Evolutionary conservation across 2,888 invertebrate genomes (phyloP), one percentile per base, ranked within the genome.

Genomic region (Drosophila antonietae): DNA sequence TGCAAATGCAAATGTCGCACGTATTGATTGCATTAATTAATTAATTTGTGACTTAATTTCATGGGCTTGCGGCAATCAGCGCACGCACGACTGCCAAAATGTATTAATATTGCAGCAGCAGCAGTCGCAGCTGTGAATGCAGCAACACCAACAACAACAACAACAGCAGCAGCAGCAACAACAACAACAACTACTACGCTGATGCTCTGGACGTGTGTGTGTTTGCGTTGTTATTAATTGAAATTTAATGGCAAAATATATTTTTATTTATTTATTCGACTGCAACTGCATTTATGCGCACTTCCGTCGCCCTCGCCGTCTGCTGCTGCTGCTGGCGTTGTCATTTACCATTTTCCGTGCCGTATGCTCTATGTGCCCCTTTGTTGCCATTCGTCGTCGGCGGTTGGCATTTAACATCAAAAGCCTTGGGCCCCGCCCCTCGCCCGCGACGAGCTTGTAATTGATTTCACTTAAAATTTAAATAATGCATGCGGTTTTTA

Each of bases 171-270:
- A 73, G 53, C 51, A 46, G 43, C 66, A 41, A 1, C 69, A 60
- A 14, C 66, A 70, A 51, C 52, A 41, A 44, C 66, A 18, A 41
- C 41, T 3, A 41, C 20, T 20, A 4, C 60, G 58, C 66, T 83
- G 82, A 78, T 75, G 68, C 83, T 33, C 52, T 62, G 75, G 68
- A 73, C 85, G 83, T 80, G 89, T 80, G 82, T 87, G 76, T 87
- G 88, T 90, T 83, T 90, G 86, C 88, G 67, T 77, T 90, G 87
- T 91, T 90, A 90, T 91, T 90, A 91, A 90, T 90, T 91, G 91
- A 91, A 91, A 90, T 91, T 90, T 91, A 90, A 91, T 90, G 91
- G 91, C 81, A 77, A 89, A 89, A 86, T 76, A 80, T 80, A 85
- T 80, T 89, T 90, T 89, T 90, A 90, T 88, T 83, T 88, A 90